These are phyloP conservation scores for Ceuthmochares aereus DNA, from an alignment of 2,113 vertebrate genomes.

Conservation along the genomic window DNA sequence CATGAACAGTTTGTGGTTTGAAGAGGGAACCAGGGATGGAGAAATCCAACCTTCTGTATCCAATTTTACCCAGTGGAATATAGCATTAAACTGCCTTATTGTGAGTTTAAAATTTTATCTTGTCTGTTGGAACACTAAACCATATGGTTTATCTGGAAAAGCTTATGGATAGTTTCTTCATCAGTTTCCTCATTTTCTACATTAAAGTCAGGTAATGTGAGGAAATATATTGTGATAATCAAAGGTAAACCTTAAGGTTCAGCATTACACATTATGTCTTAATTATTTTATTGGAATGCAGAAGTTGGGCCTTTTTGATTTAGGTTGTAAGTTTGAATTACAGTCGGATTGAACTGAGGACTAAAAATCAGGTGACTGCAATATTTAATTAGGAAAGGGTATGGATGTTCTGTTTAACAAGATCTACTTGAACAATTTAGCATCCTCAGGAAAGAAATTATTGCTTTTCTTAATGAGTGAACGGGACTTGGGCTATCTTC, in stretches of 20 bases:
- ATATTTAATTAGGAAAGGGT: not conserved
- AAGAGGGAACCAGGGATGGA: constrained; percentile 59
- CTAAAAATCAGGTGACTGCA: not conserved
- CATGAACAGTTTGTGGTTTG: constrained; percentile 69
- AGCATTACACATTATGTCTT: not conserved
- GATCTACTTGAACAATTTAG: not conserved
- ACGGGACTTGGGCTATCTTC: not conserved
- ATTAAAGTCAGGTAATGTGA: not conserved
- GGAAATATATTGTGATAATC: not conserved
- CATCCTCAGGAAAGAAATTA: not conserved
- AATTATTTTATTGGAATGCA: not conserved
- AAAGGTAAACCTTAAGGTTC: not conserved
- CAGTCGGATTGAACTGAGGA: not conserved
- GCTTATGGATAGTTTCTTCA: not conserved
- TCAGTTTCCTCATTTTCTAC: not conserved
- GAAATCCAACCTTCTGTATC: constrained; percentile 56
- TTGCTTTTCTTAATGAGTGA: not conserved
- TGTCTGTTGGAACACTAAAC: not conserved
- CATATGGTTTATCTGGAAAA: constrained; percentile 11
- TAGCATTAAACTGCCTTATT: constrained; percentile 27
- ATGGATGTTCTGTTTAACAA: not conserved
- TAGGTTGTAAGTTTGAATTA: not conserved
- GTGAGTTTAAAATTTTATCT: constrained; percentile 56
- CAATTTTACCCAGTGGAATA: constrained; percentile 61
- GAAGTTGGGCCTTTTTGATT: not conserved